Conservation (phyloP, 2,797 vertebrate genomes). For the Schizopygopsis pylzovi region DNA sequence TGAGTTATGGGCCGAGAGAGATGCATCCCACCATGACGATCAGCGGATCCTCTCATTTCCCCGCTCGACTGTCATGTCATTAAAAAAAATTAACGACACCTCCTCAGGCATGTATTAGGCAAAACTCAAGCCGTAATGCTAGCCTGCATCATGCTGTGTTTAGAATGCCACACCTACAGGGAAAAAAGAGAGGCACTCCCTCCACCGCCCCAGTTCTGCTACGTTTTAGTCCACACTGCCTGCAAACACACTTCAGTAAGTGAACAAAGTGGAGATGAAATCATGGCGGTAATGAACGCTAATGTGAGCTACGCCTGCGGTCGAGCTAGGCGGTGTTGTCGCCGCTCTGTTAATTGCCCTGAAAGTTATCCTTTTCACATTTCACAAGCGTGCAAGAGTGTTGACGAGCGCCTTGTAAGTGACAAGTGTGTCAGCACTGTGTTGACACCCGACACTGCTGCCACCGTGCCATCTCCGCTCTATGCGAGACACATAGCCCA, state of each 20-base stretch:
- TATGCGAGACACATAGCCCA: constrained; percentile 55
- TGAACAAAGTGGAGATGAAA: constrained; percentile 44
- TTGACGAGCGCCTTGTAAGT: constrained; percentile 78
- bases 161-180: constrained; percentile 53
- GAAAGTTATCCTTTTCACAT: constrained; percentile 65
- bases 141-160: constrained; percentile 42
- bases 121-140: constrained; percentile 50
- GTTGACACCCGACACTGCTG: constrained; percentile 78
- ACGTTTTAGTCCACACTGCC: constrained; percentile 34
- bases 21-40: constrained; percentile 48
- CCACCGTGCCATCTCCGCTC: constrained; percentile 61
- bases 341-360: constrained; percentile 63
- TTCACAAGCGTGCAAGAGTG: constrained; percentile 65
- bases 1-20: constrained; percentile 66
- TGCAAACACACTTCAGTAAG: constrained; percentile 54
- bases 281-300: constrained; percentile 52
- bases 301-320: constrained; percentile 56
- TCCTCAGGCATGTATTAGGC: constrained; percentile 52
- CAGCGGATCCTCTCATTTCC: constrained; percentile 44
- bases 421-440: constrained; percentile 81
- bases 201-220: background rate
- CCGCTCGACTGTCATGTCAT: constrained; percentile 51
- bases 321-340: constrained; percentile 52
- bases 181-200: background rate
- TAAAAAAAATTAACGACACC: constrained; percentile 76